These are phyloP conservation scores for Cataglyphis altisquamis DNA, from an alignment of 2,888 invertebrate genomes.

Conservation along the genomic window DNA sequence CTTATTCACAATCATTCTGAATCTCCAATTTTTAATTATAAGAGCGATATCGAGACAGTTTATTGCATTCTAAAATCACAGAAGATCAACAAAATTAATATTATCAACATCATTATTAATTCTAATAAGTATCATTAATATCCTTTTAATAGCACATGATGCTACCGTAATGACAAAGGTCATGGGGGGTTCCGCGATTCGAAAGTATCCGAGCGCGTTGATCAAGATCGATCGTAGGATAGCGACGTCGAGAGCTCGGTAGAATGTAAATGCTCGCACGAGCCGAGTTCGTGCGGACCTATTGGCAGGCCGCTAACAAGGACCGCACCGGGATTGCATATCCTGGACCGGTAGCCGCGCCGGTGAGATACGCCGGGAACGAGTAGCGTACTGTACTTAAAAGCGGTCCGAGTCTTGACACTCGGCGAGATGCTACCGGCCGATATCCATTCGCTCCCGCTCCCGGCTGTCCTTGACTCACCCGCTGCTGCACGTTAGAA, in stretches of 20 bases:
- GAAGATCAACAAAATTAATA: neutral
- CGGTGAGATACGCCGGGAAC: slow-evolving; percentile 72
- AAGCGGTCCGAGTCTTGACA: slow-evolving; percentile 79
- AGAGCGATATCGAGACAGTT: neutral
- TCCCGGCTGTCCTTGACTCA: slow-evolving; percentile 74
- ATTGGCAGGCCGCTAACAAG: slow-evolving; percentile 84
- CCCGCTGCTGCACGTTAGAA: slow-evolving; percentile 59
- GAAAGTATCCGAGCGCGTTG: slow-evolving; percentile 51
- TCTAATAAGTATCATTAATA: neutral
- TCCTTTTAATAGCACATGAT: neutral
- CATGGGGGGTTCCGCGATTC: slow-evolving; percentile 56
- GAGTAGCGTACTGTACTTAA: slow-evolving; percentile 77
- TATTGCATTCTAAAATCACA: neutral
- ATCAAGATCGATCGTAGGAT: slow-evolving; percentile 62
- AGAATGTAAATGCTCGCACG: slow-evolving; percentile 80
- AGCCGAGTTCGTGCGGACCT: slow-evolving; percentile 63
- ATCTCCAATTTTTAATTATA: neutral
- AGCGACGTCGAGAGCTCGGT: slow-evolving; percentile 57
- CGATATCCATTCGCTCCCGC: slow-evolving; percentile 78
- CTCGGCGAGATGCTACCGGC: slow-evolving; percentile 81
- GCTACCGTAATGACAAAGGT: slow-evolving; percentile 56
- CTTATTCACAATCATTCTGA: neutral
- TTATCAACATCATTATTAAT: neutral
- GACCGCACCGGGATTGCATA: slow-evolving; percentile 66
- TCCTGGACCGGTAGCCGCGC: slow-evolving; percentile 57